Evolutionary conservation across 2,113 vertebrate species (phyloP), one percentile per base, ranked within the genome.

Genomic region (Lepus americanus): DNA sequence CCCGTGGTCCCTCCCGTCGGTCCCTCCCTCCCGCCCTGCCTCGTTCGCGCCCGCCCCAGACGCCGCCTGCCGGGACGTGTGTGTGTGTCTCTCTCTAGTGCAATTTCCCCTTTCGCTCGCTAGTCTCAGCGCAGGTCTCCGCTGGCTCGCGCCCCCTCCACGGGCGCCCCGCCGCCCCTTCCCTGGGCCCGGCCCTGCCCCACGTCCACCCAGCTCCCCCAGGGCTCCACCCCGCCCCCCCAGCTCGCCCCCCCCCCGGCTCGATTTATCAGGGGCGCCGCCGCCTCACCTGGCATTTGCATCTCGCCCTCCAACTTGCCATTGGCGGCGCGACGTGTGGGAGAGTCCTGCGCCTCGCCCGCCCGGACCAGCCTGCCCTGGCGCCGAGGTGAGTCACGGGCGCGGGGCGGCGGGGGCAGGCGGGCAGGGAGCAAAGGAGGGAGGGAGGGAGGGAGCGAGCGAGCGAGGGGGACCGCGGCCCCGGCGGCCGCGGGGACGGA

Each of bases 301-400:
- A 96, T 95, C 95, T 90, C 92, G 77, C 96, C 90, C 92, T 95
- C 93, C 90, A 95, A 95, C 95, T 97, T 95, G 95, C 97, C 96
- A 80, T 89, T 87, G 95, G 92, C 83, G 91, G 95, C 91, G 96
- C 90, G 94, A 96, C 96, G 92, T 96, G 96, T 96, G 94, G 94
- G 95, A 94, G 94, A 96, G 96, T 89, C 95, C 63, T 59, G 90
- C 36, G 93, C 92, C 94, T 96, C 73, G 51, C 97, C 93, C 93
- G 92, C 95, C 94, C 93, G 90, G 97, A 96, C 96, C 93, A 95
- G 97, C 95, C 96, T 90, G 94, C 97, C 95, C 95, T 86, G 93
- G 97, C 95, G 97, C 94, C 51, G 97, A 95, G 94, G 97, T 96
- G 97, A 96, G 96, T 96, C 97, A 96, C 92, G 90, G 97, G 95